Percentiles rank a stretch among this genome's conserved stretches.
Evolutionary conservation across 2,888 invertebrate genomes (phyloP).

Genomic region (Gastracanthus pulcherrimus): DNA sequence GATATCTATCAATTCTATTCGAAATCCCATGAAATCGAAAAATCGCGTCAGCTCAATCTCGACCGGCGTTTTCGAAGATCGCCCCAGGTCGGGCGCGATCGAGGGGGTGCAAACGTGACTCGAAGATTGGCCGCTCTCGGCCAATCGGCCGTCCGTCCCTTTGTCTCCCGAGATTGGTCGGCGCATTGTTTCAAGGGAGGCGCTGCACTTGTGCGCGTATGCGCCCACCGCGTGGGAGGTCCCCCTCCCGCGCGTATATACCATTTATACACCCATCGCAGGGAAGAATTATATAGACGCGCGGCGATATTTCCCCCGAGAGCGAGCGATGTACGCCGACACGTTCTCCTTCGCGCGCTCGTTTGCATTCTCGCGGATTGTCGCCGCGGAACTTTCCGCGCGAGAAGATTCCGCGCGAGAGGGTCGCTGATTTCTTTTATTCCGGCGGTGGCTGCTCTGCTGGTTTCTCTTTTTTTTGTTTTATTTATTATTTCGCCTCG

Average conservation of each 20-base stretch:
- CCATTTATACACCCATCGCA: background rate
- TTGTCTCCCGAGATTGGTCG: constrained; percentile 77
- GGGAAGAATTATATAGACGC: background rate
- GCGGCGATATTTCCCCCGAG: constrained; percentile 6
- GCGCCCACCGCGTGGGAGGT: background rate
- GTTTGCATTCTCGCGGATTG: constrained; percentile 27
- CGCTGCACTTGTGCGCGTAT: constrained; percentile 72
- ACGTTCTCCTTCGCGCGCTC: constrained; percentile 16
- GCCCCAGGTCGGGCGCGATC: background rate
- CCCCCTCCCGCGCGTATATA: no score
- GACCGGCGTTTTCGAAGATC: background rate
- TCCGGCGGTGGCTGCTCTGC: background rate
- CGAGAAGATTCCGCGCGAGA: background rate
- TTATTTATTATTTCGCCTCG: background rate
- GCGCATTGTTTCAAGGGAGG: constrained; percentile 76
- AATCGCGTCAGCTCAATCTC: no score
- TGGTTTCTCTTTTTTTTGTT: background rate
- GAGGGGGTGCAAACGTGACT: background rate
- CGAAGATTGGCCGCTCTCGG: constrained; percentile 70
- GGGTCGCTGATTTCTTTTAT: background rate
- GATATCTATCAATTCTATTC: no score
- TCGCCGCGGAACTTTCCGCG: constrained; percentile 41
- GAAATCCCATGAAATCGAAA: no score
- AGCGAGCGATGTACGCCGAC: background rate
- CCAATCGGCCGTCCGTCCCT: constrained; percentile 74